Evolutionary conservation across 1,140 invertebrate genomes (phyloP).

Genomic region (Lineus longissimus): DNA sequence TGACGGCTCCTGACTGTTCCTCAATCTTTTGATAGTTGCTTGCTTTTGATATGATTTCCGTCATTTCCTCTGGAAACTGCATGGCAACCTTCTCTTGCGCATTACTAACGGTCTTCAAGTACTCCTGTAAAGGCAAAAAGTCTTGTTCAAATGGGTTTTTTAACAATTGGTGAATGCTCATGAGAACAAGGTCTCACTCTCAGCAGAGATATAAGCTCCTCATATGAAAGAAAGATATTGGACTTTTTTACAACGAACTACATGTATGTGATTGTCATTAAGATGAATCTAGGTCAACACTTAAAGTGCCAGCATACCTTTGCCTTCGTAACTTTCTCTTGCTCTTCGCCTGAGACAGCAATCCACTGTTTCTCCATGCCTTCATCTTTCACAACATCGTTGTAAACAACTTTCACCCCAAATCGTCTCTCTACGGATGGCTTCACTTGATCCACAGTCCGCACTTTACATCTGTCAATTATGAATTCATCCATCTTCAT

Average conservation of each 20-base stretch:
- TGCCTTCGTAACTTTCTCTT: background rate
- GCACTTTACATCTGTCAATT: background rate
- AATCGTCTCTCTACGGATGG: background rate
- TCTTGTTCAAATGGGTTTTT: background rate
- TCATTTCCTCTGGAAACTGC: background rate
- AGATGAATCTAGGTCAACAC: background rate
- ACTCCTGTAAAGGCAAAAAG: background rate
- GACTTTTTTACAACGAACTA: background rate
- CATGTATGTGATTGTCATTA: background rate
- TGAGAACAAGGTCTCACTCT: background rate
- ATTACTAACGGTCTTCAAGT: background rate
- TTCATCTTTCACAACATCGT: background rate
- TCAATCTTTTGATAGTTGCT: background rate
- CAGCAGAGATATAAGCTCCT: background rate
- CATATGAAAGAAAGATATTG: background rate
- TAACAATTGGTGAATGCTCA: background rate
- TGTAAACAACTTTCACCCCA: background rate
- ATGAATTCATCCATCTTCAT: background rate
- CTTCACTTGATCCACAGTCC: background rate
- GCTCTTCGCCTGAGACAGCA: background rate
- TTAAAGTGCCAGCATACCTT: background rate
- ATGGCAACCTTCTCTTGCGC: background rate
- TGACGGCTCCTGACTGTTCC: background rate
- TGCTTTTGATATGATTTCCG: background rate
- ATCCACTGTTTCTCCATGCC: background rate